Base-by-base conservation (phyloP, 2,113 vertebrate species). In the Ceuthmochares aereus region DNA sequence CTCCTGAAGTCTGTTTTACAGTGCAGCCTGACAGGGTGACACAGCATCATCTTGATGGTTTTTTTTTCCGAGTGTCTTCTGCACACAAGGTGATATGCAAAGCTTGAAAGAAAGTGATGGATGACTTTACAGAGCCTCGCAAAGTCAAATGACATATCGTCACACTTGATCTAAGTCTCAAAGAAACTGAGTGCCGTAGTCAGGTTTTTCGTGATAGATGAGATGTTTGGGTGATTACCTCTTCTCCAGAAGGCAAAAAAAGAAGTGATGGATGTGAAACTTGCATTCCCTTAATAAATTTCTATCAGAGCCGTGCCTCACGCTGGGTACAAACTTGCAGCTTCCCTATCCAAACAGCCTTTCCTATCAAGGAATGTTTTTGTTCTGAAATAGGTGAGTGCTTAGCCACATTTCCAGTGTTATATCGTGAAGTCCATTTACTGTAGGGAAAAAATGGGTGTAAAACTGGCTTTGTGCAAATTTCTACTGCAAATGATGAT, bases 51-150 rank as follows among this genome's bases (percentile, higher is more conserved):
- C 58, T 79, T 72, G 25, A 27, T 58, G 40, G 54, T 62, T 82
- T 68, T 30, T 51, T 82, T 68, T 30, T 45, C 36, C 21, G 49
- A 96, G 69, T 73, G 34, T 92, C 56, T 59, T 96, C 36, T 56
- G 27, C 59, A 73, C 45, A 55, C 69, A 87, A 55, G 90, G 92
- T 93, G 96, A 83, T 94, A 73, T 49, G 62, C 81, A 94, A 85
- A 97, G 67, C 66, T 97, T 95, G 95, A 86, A 96, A 84, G 79
- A 92, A 88, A 59, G 94, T 94, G 90, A 96, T 95, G 87, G 93
- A 92, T 96, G 95, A 94, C 93, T 97, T 97, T 84, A 69, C 40
- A 93, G 82, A 95, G 76, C 60, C 42, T 93, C 27, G 26, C 73
- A 73, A 82, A 92, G 94, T 96, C 94, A 96, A 94, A 89, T 97